Evolutionary conservation across 2,113 vertebrate species (phyloP).

Genomic region (Pungitius pungitius): DNA sequence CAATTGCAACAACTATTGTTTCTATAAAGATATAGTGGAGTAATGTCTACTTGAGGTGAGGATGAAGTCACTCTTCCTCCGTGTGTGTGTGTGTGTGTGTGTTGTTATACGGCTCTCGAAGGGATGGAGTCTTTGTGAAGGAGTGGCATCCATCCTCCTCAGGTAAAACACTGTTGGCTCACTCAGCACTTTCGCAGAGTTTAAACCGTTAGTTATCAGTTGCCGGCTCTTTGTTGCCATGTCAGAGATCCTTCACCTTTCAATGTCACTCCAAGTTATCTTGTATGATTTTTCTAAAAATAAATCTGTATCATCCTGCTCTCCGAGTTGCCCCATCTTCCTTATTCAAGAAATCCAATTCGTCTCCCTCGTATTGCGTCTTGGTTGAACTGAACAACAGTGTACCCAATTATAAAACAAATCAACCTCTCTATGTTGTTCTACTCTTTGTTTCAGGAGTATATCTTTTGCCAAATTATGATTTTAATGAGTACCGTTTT

Average conservation of each 20-base stretch:
- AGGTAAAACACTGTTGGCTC: not conserved
- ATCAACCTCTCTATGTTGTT: not conserved
- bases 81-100: not conserved
- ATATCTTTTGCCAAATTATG: not conserved
- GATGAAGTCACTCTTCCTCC: not conserved
- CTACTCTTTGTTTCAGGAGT: not conserved
- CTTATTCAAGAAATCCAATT: not conserved
- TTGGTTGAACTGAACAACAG: not conserved
- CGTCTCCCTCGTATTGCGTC: not conserved
- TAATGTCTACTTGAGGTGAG: not conserved
- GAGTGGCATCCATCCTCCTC: not conserved
- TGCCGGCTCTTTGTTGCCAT: not conserved
- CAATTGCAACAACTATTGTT: not conserved
- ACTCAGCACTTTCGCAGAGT: not conserved
- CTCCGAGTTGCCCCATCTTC: not conserved
- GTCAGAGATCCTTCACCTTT: not conserved
- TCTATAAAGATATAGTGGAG: not conserved
- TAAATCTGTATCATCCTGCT: not conserved
- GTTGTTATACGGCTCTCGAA: not conserved
- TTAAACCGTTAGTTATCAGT: not conserved
- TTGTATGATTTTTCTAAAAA: not conserved
- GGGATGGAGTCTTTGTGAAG: not conserved
- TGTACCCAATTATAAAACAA: not conserved
- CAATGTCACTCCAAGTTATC: not conserved
- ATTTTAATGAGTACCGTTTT: not conserved